These are phyloP conservation scores for Procambarus clarkii DNA, from an alignment of 1,140 invertebrate species.

Conservation along the genomic window DNA sequence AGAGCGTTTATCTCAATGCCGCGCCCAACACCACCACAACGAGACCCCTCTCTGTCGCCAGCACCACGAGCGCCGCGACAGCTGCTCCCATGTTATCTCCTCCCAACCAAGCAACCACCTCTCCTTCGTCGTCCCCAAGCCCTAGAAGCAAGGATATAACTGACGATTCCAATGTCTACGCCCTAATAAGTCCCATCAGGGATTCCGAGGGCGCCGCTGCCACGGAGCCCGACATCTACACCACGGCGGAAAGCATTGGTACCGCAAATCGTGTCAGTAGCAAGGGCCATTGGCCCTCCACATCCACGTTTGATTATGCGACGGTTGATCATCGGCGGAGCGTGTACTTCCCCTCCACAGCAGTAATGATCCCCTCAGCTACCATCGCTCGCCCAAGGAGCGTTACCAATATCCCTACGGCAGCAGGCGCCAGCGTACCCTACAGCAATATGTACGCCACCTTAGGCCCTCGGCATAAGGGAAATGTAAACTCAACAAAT, in stretches of 20 bases:
- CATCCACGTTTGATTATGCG: not conserved
- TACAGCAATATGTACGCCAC: constrained; percentile 26
- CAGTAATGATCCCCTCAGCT: not conserved
- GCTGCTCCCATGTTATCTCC: not conserved
- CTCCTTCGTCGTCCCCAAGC: not conserved
- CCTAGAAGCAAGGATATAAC: not conserved
- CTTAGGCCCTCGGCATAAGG: not conserved
- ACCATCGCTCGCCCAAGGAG: constrained; percentile 9
- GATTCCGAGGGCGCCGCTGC: not conserved
- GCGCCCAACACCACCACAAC: not conserved
- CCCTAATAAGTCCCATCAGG: constrained; percentile 16
- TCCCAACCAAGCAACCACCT: not conserved
- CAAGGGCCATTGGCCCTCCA: not conserved
- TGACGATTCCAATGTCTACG: constrained; percentile 25
- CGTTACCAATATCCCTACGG: not conserved
- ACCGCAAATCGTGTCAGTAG: not conserved
- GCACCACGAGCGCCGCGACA: not conserved
- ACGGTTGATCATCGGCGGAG: not conserved
- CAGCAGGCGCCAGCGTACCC: not conserved
- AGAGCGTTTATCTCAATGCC: constrained; percentile 31
- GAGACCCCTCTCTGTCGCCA: not conserved
- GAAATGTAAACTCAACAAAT: not conserved
- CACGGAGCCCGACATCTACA: not conserved
- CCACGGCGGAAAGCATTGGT: not conserved
- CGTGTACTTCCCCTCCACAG: not conserved